Evolutionary conservation across 2,113 vertebrate genomes (phyloP).

Genomic region (Eubucco bourcierii): DNA sequence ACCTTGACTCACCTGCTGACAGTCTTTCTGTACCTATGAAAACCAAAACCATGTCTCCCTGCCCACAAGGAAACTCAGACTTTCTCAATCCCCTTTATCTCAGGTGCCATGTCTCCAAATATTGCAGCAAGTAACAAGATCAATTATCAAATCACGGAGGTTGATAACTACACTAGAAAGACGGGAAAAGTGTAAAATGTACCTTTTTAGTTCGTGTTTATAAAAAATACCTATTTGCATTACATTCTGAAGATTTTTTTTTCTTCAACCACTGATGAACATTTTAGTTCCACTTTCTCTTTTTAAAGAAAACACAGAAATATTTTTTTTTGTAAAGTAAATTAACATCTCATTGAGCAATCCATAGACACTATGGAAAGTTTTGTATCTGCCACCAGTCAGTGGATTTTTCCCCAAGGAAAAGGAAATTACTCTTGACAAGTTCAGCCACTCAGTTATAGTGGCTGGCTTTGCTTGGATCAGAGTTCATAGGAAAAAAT

Average conservation of each 20-base stretch:
- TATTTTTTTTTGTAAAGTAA: not conserved
- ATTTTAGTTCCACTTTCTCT: not conserved
- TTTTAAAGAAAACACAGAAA: not conserved
- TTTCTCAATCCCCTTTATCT: not conserved
- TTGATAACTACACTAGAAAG: not conserved
- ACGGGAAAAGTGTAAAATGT: not conserved
- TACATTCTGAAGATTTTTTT: not conserved
- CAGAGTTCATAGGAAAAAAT: conserved; percentile 30
- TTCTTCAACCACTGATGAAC: not conserved
- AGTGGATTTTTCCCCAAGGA: conserved; percentile 47
- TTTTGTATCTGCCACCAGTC: conserved; percentile 21
- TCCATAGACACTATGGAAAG: conserved; percentile 5
- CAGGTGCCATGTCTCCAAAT: not conserved
- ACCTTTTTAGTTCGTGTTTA: not conserved
- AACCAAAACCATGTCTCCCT: not conserved
- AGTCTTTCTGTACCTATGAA: not conserved
- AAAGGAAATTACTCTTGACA: conserved; percentile 57
- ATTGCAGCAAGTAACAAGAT: not conserved
- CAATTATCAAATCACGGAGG: not conserved
- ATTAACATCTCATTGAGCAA: not conserved
- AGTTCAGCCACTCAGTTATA: conserved; percentile 36
- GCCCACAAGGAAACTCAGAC: not conserved
- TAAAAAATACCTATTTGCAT: not conserved
- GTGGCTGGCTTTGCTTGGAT: conserved; percentile 35
- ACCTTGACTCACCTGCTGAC: not conserved